These are phyloP conservation scores for Mythimna lalbum DNA, from an alignment of 2,888 invertebrate genomes.

Conservation along the genomic window DNA sequence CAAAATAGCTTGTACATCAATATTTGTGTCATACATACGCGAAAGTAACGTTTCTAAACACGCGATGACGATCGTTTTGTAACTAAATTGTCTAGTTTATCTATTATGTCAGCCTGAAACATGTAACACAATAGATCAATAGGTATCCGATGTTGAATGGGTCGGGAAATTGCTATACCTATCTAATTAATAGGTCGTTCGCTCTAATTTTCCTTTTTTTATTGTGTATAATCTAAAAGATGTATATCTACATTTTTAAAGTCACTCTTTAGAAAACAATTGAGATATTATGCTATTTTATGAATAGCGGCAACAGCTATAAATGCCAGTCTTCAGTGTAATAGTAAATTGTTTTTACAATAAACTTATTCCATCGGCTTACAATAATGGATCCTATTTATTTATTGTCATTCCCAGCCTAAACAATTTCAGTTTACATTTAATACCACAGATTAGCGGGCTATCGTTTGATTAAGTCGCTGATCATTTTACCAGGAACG, in stretches of 20 bases:
- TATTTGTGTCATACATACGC: conserved; percentile 37
- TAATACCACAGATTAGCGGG: conserved; percentile 61
- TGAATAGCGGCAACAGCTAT: not conserved
- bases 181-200: not conserved
- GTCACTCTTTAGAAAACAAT: not conserved
- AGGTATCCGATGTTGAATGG: not conserved
- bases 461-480: conserved; percentile 72
- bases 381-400: conserved; percentile 7
- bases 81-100: conserved; percentile 6
- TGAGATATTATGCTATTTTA: too few relatives aligned
- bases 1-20: conserved; percentile 45
- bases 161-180: not conserved
- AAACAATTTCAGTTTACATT: conserved; percentile 11
- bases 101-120: conserved; percentile 3
- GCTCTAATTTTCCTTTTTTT: not conserved
- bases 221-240: not conserved
- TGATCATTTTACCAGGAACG: conserved; percentile 76
- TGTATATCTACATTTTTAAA: not conserved
- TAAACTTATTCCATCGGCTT: not conserved
- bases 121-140: not conserved
- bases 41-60: conserved; percentile 27
- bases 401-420: not conserved
- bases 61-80: conserved; percentile 32
- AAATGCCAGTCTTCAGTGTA: not conserved
- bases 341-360: not conserved